These are phyloP conservation scores for Sarcophaga subvicina DNA, from an alignment of 2,888 invertebrate genomes.

Conservation along the genomic window DNA sequence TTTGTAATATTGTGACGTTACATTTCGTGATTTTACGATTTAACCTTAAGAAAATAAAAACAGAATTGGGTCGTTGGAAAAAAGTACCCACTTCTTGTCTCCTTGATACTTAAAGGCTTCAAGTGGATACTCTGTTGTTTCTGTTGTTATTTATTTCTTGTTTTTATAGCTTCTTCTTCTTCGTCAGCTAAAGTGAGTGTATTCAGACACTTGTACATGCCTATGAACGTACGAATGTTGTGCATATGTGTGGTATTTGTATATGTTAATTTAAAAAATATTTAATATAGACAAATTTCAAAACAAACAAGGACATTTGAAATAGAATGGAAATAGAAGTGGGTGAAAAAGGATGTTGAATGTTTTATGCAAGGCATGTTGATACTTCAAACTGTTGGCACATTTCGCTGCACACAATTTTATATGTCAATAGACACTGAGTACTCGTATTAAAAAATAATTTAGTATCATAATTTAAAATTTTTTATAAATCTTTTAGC, in stretches of 20 bases:
- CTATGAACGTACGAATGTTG: background rate
- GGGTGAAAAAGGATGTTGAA: background rate
- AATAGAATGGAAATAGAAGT: background rate
- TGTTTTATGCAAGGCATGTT: background rate
- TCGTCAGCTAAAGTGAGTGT: background rate
- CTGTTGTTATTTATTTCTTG: background rate
- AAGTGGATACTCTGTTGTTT: slow-evolving; percentile 41
- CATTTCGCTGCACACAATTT: background rate
- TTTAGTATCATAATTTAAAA: background rate
- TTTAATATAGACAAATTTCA: slow-evolving; percentile 13
- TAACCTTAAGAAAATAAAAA: slow-evolving; percentile 31
- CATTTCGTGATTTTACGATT: slow-evolving; percentile 56
- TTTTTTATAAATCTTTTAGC: no score
- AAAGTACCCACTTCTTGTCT: slow-evolving; percentile 32
- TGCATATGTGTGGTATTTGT: background rate
- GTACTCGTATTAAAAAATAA: background rate
- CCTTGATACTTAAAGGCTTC: slow-evolving; percentile 51
- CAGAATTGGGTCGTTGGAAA: slow-evolving; percentile 50
- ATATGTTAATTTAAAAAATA: slow-evolving; percentile 33
- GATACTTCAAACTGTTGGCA: background rate
- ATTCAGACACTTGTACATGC: background rate
- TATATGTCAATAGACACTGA: background rate
- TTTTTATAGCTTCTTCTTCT: slow-evolving; percentile 25
- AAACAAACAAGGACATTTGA: slow-evolving; percentile 36
- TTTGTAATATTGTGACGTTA: slow-evolving; percentile 25